Evolutionary conservation across 35 echinoderm and acorn worm genomes (phyloP), one percentile per base, ranked within the genome.

Genomic region (Nesometra sesokonis): DNA sequence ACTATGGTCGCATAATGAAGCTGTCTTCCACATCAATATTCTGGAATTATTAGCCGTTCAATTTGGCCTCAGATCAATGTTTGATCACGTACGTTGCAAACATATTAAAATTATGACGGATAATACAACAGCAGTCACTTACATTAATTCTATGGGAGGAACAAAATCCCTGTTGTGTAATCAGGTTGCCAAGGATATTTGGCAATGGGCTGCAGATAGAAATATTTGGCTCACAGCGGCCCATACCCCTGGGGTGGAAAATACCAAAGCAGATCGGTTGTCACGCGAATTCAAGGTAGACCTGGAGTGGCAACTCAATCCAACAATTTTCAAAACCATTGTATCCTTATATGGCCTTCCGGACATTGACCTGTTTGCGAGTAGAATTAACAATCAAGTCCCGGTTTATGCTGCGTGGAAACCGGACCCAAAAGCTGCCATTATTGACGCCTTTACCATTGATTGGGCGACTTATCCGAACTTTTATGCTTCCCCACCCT

Each of bases 91-190:
- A 11, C 77, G 31, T 13, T 29, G 77, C 32, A 30, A 46, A 1
- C 89, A 90, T 90, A 84, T 90, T 67, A 34, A 32, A 80, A 86
- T 91, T 32, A 46, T 78, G 34, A 37, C 57, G 21, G 85, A 91
- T 34, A 87, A 87, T 37, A 87, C 78, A 21, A 91, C 90, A 32
- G 84, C 79, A 29, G 90, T 91, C 32, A 57, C 79, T 30, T 91
- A 91, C 47, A 86, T 91, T 11, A 86, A 91, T 57, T 30, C 82
- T 35, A 91, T 91, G 85, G 90, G 85, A 30, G 85, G 90, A 36
- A 83, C 57, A 21, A 91, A 43, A 83, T 91, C 85, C 23, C 29
- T 29, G 27, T 17, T 37, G 13, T 91, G 90, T 82, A 83, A 91
- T 83, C n/a, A 29, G 2, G 40, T 87, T 35, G 84, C 90, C 7